Evolutionary conservation across 2,113 vertebrate genomes (phyloP).

Genomic region (Sceloporus undulatus): DNA sequence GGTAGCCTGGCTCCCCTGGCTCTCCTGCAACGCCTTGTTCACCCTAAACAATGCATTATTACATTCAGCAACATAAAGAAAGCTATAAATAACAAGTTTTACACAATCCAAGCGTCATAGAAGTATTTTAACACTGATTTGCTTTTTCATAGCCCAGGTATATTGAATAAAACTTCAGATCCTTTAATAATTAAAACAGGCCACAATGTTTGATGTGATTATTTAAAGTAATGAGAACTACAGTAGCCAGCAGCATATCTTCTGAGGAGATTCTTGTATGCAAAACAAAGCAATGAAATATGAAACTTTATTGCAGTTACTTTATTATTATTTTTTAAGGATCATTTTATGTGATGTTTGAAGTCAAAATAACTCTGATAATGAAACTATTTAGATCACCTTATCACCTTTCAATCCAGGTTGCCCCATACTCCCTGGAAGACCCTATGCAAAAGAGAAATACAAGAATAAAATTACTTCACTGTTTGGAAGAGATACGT

Average conservation of each 20-base stretch:
- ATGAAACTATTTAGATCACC: slow-evolving; percentile 99
- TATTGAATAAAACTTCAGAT: background rate
- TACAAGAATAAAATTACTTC: background rate
- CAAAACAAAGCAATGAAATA: slow-evolving; percentile 25
- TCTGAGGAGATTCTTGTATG: background rate
- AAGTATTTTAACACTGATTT: background rate
- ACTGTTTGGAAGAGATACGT: slow-evolving; percentile 36
- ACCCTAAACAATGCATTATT: slow-evolving; percentile 86
- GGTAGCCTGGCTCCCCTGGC: slow-evolving; percentile 90
- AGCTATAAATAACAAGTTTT: slow-evolving; percentile 17
- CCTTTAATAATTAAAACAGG: background rate
- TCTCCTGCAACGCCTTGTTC: slow-evolving; percentile 90
- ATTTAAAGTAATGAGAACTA: background rate
- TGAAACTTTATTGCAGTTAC: slow-evolving; percentile 4
- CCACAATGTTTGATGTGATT: background rate
- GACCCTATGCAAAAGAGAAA: slow-evolving; percentile 82
- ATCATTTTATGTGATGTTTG: background rate
- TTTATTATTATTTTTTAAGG: background rate
- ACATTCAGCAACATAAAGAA: slow-evolving; percentile 75
- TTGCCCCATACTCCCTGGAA: slow-evolving; percentile 88
- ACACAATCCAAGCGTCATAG: background rate
- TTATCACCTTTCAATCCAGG: slow-evolving; percentile 99
- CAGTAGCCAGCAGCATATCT: background rate
- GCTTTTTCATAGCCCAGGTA: slow-evolving; percentile 12
- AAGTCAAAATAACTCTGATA: slow-evolving; percentile 78